Evolutionary conservation across 2,888 invertebrate genomes (phyloP).

Genomic region (Mechanitis mazaeus): DNA sequence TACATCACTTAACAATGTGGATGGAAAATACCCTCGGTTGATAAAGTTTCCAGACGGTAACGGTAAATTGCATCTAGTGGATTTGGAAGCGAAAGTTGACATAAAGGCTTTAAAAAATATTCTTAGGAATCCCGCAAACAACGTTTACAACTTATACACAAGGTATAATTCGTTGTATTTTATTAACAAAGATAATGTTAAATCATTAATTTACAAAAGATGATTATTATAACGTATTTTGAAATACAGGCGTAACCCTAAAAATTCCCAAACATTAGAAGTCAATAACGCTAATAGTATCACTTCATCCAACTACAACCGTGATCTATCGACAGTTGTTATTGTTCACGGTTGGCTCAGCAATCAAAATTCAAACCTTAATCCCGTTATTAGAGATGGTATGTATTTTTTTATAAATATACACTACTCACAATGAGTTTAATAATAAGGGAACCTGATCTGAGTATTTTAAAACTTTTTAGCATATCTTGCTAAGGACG

Average conservation of each 20-base stretch:
- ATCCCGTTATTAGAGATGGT: conserved; percentile 48
- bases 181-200: no score
- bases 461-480: conserved; percentile 19
- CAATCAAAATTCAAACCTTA: conserved; percentile 41
- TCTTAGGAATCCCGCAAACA: conserved; percentile 42
- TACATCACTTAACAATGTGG: conserved; percentile 24
- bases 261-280: conserved; percentile 37
- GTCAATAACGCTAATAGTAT: conserved; percentile 45
- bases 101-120: conserved; percentile 37
- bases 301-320: conserved; percentile 45
- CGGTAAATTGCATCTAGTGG: conserved; percentile 39
- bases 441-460: background rate
- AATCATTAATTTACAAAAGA: no score
- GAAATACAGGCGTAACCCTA: conserved; percentile 44
- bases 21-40: conserved; percentile 38
- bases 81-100: conserved; percentile 43
- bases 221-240: no score
- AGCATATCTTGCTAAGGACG: conserved; percentile 47
- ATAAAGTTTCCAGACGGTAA: conserved; percentile 42
- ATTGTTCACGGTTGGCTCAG: conserved; percentile 42
- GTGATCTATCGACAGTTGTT: conserved; percentile 33
- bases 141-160: conserved; percentile 36
- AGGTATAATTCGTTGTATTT: no score
- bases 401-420: conserved; percentile 11
- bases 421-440: background rate